Evolutionary conservation across 2,888 invertebrate genomes (phyloP), one percentile per base, ranked within the genome.

Genomic region (Dryadula phaetusa): DNA sequence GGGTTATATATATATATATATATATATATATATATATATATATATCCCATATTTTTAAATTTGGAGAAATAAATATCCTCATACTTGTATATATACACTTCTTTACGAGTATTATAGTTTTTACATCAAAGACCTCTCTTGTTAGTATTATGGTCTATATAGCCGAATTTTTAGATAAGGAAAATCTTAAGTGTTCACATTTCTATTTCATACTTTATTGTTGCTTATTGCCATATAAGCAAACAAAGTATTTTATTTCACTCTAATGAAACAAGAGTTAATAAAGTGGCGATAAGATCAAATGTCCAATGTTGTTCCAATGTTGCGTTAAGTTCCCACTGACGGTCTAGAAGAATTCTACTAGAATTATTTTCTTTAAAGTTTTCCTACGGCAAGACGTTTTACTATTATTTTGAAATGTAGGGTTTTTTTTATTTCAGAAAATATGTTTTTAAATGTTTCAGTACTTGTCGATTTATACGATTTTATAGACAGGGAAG

Each of bases 241-340:
- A 58, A 60, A 63, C 60, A 69, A 66, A 70, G 47, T 56, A 42
- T 66, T 66, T 44, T 62, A 67, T 62, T 70, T 54, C 58, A 62
- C 58, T 65, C 34, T 53, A 67, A 63, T 54, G 62, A 60, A 65
- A 68, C 54, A 56, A 28, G 18, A 46, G 67, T 62, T 61, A 67
- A 64, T 60, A 65, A 62, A 67, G 56, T 49, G 40, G 53, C 58
- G 44, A 67, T 67, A 58, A 56, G 47, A 64, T 64, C 64, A 49
- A 68, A 47, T 68, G 14, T 16, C 22, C 20, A 22, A 52, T 44
- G 42, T 63, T 58, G 34, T 34, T 58, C 16, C 22, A 49, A 28
- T 34, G 37, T 46, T 47, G 28, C 37, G n/a, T 37, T 40, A 56
- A 56, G n/a, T 20, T 54, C 20, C 20, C 20, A 0, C 37, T 54